A percentile compares a stretch with the other conserved stretches of the same genome.
Evolutionary conservation across 2,888 invertebrate species (phyloP).

Genomic region (Tenthredo scrophulariae): DNA sequence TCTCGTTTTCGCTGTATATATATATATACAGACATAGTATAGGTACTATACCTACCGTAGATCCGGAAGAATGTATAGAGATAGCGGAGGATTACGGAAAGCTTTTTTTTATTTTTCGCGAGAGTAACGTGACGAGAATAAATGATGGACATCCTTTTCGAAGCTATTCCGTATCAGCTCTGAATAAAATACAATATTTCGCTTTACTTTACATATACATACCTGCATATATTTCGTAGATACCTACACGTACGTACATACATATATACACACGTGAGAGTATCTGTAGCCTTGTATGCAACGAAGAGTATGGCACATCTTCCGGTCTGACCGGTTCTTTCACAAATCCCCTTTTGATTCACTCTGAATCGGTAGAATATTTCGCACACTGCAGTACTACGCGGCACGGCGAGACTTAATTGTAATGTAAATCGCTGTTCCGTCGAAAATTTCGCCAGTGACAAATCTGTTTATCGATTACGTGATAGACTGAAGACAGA

Average conservation of each 20-base stretch:
- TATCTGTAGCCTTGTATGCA: not conserved
- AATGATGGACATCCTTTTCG: slow-evolving; percentile 70
- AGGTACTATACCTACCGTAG: slow-evolving; percentile 23
- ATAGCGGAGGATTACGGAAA: slow-evolving; percentile 72
- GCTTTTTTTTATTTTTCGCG: slow-evolving; percentile 61
- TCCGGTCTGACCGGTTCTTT: slow-evolving; percentile 31
- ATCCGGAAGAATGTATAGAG: slow-evolving; percentile 71
- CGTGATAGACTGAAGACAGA: not conserved
- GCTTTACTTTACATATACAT: slow-evolving; percentile 42
- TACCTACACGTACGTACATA: not conserved
- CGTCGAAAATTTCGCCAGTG: slow-evolving; percentile 11
- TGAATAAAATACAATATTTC: slow-evolving; percentile 49
- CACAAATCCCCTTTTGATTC: slow-evolving; percentile 16
- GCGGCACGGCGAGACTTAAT: slow-evolving; percentile 16
- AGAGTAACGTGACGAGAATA: slow-evolving; percentile 75
- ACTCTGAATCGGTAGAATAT: not conserved
- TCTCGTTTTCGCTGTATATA: slow-evolving; percentile 23
- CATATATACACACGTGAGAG: not conserved
- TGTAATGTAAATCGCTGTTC: slow-evolving; percentile 31
- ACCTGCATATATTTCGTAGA: not conserved
- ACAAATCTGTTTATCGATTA: slow-evolving; percentile 45
- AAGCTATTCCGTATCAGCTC: slow-evolving; percentile 57
- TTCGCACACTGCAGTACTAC: not conserved
- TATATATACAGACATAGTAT: not conserved
- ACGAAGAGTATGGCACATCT: not conserved